Evolutionary conservation across 2,888 invertebrate species (phyloP).

Genomic region (Macrophya annulata): DNA sequence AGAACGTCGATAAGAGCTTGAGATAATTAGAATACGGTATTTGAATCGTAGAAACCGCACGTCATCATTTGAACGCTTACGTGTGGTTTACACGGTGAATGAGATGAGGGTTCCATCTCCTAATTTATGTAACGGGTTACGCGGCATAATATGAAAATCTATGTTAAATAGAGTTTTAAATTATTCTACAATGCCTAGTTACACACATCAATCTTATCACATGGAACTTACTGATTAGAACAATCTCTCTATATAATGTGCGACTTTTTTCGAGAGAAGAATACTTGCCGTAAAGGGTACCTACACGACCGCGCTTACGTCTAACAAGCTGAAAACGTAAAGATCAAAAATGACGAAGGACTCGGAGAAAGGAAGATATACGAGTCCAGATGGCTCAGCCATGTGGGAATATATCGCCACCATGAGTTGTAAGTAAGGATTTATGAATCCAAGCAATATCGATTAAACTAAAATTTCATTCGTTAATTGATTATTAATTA

Average conservation of each 20-base stretch:
- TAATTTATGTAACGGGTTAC: not conserved
- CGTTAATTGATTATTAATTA: not conserved
- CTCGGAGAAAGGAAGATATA: conserved; percentile 65
- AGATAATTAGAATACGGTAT: not conserved
- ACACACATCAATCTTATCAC: conserved; percentile 28
- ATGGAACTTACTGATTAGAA: not conserved
- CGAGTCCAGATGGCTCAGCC: conserved; percentile 65
- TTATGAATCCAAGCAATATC: not conserved
- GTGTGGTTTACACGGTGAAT: not conserved
- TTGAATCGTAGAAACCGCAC: not conserved
- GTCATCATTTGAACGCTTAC: not conserved
- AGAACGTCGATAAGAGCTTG: not conserved
- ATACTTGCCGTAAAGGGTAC: not conserved
- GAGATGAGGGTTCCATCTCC: not conserved
- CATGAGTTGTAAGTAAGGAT: conserved; percentile 65
- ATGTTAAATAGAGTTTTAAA: not conserved
- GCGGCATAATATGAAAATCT: not conserved
- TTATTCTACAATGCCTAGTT: not conserved
- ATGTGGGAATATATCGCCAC: conserved; percentile 68
- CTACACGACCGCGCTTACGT: not conserved
- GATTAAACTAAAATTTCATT: not conserved
- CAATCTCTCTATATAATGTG: not conserved
- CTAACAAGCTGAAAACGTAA: not conserved
- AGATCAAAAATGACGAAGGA: conserved; percentile 58
- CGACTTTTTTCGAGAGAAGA: not conserved